A percentile compares a stretch with the other conserved stretches of the same genome.
These are phyloP conservation scores for Campaea margaritaria DNA, from an alignment of 2,888 invertebrate genomes.

Conservation along the genomic window DNA sequence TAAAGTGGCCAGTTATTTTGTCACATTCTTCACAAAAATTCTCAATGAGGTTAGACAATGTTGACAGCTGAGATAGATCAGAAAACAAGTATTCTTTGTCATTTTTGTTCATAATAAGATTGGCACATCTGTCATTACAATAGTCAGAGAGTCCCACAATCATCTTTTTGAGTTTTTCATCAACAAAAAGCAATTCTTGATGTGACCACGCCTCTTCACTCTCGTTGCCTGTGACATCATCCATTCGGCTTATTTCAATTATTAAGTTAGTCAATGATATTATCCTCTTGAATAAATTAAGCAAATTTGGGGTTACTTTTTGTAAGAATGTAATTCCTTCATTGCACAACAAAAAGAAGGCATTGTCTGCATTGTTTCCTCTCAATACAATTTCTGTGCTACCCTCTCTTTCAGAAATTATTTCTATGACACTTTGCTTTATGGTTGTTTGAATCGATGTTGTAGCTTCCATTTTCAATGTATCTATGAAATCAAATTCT, in stretches of 20 bases:
- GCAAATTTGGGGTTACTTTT: slow-evolving; percentile 87
- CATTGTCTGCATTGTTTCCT: slow-evolving; percentile 74
- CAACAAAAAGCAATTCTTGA: slow-evolving; percentile 89
- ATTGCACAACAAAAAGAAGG: slow-evolving; percentile 85
- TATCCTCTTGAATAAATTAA: slow-evolving; percentile 90
- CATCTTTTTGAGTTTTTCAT: slow-evolving; percentile 90
- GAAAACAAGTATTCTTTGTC: slow-evolving; percentile 89
- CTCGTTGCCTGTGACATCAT: slow-evolving; percentile 84
- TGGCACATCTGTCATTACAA: slow-evolving; percentile 96
- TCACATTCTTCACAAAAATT: slow-evolving; percentile 91
- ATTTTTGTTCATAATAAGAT: slow-evolving; percentile 92
- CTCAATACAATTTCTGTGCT: slow-evolving; percentile 76
- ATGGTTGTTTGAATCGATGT: slow-evolving; percentile 94
- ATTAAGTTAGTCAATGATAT: slow-evolving; percentile 91
- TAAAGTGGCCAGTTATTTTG: slow-evolving; percentile 89
- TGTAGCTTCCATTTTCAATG: slow-evolving; percentile 94
- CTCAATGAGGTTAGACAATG: slow-evolving; percentile 91
- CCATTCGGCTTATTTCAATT: slow-evolving; percentile 88
- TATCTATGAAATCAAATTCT: slow-evolving; percentile 94
- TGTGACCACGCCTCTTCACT: slow-evolving; percentile 89
- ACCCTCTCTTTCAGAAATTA: slow-evolving; percentile 77
- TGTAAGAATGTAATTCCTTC: slow-evolving; percentile 89
- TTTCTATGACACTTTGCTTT: slow-evolving; percentile 95
- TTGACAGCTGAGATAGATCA: slow-evolving; percentile 90
- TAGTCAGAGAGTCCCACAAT: slow-evolving; percentile 94